Evolutionary conservation across 2,797 vertebrate genomes (phyloP).

Genomic region (Zalophus californianus): DNA sequence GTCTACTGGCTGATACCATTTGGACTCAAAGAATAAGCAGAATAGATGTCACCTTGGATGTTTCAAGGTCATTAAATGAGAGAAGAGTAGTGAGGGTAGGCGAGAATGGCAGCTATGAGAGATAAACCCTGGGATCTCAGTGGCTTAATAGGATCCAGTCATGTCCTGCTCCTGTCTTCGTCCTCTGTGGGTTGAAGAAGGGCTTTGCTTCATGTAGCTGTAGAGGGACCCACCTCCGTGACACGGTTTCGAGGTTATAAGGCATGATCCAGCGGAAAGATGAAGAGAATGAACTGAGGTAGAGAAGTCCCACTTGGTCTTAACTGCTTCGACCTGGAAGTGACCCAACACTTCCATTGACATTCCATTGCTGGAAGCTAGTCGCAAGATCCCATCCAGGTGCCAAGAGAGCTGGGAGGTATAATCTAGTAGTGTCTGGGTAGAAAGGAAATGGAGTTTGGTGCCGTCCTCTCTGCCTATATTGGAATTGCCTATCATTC

Average conservation of each 20-base stretch:
- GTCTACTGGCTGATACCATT: background rate
- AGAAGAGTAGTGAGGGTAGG: background rate
- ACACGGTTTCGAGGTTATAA: background rate
- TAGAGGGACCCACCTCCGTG: background rate
- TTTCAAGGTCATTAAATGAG: background rate
- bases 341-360: background rate
- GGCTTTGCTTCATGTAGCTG: background rate
- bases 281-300: background rate
- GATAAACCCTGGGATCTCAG: background rate
- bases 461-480: background rate
- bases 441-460: background rate
- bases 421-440: background rate
- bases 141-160: background rate
- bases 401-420: background rate
- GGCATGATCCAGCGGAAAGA: background rate
- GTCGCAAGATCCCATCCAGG: background rate
- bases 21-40: background rate
- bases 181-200: background rate
- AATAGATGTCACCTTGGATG: background rate
- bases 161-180: background rate
- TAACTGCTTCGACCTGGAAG: background rate
- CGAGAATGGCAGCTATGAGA: background rate
- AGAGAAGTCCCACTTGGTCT: background rate
- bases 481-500: background rate
- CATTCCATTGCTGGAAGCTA: background rate